Evolutionary conservation across 2,888 invertebrate genomes (phyloP).

Genomic region (Baccha elongata): DNA sequence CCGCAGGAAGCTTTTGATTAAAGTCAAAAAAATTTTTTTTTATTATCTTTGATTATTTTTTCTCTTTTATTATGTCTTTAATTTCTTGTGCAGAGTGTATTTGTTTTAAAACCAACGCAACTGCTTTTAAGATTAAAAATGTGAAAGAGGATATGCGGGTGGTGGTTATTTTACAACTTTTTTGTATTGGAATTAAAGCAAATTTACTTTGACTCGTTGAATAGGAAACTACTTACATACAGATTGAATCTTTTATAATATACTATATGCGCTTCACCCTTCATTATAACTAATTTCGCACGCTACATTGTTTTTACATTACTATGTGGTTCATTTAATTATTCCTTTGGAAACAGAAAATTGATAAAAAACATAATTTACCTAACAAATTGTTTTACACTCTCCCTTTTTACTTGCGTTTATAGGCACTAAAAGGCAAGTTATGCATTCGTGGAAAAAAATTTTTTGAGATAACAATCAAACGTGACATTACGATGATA

Average conservation of each 20-base stretch:
- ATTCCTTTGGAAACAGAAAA: conserved; percentile 1
- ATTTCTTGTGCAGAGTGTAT: neutral
- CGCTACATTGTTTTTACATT: neutral
- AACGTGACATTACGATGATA: too few species aligned
- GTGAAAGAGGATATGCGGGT: neutral
- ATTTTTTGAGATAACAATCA: too few species aligned
- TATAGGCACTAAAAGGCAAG: too few species aligned
- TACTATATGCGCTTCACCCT: too few species aligned
- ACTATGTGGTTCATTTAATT: conserved; percentile 22
- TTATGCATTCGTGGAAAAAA: too few species aligned
- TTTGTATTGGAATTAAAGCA: conserved; percentile 10
- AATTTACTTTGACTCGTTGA: conserved; percentile 15
- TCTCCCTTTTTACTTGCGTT: too few species aligned
- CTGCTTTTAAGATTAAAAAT: neutral
- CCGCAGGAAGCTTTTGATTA: too few species aligned
- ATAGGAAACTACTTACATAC: conserved; percentile 11
- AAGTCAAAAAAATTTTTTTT: too few species aligned
- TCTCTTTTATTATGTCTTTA: too few species aligned
- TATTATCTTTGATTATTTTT: too few species aligned
- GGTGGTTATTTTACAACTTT: neutral
- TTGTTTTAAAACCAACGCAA: neutral
- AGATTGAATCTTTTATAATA: conserved; percentile 4
- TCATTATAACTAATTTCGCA: neutral
- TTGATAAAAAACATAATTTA: too few species aligned
- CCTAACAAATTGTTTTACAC: conserved; percentile 18